Evolutionary conservation across 2,797 vertebrate species (phyloP).

Genomic region (Hyperoplus immaculatus): DNA sequence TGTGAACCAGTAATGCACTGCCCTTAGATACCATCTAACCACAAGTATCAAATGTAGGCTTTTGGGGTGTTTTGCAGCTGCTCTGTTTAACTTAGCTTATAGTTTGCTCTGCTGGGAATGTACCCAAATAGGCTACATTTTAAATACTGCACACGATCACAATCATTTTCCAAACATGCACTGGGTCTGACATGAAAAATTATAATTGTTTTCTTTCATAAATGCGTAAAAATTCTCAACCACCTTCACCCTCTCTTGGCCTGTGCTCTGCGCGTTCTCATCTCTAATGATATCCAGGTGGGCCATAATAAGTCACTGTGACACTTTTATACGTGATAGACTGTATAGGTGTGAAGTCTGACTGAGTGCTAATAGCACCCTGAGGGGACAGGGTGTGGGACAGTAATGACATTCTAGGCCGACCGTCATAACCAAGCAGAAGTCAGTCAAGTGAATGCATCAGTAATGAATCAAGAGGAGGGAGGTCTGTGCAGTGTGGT

Average conservation of each 20-base stretch:
- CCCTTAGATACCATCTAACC: background rate
- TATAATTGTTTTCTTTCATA: slow-evolving; percentile 30
- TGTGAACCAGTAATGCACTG: background rate
- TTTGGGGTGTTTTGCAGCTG: background rate
- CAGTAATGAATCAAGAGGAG: slow-evolving; percentile 60
- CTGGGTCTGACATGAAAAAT: slow-evolving; percentile 37
- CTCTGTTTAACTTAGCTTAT: slow-evolving; percentile 18
- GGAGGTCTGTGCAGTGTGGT: slow-evolving; percentile 15
- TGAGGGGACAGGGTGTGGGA: slow-evolving; percentile 54
- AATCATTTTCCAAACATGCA: slow-evolving; percentile 19
- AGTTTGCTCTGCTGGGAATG: background rate
- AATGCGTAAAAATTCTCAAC: slow-evolving; percentile 23
- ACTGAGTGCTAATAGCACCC: slow-evolving; percentile 70
- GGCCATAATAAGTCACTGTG: slow-evolving; percentile 62
- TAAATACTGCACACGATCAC: background rate
- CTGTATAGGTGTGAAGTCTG: slow-evolving; percentile 57
- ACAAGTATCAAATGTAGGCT: background rate
- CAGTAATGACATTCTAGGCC: slow-evolving; percentile 65
- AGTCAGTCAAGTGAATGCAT: slow-evolving; percentile 44
- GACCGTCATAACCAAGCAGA: slow-evolving; percentile 57
- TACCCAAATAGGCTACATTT: background rate
- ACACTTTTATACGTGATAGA: slow-evolving; percentile 74
- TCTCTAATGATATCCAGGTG: slow-evolving; percentile 77
- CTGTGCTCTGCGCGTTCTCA: slow-evolving; percentile 50
- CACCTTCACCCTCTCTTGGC: slow-evolving; percentile 4